Evolutionary conservation across 2,113 vertebrate species (phyloP).

Genomic region (Apteryx owenii): DNA sequence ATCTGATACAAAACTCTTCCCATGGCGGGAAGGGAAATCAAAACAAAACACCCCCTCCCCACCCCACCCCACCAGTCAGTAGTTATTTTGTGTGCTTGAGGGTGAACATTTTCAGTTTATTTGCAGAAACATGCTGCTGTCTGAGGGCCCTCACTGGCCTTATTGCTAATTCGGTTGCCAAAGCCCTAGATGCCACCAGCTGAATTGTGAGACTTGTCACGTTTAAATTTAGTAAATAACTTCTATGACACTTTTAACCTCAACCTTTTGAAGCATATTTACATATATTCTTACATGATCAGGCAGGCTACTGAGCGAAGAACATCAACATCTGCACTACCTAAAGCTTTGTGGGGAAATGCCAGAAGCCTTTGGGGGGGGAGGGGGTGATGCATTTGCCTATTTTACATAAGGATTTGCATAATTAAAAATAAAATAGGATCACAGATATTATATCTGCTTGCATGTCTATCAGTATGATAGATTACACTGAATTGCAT

Average conservation of each 20-base stretch:
- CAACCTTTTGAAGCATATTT: neutral
- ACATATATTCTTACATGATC: constrained; percentile 8
- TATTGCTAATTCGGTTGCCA: constrained; percentile 1
- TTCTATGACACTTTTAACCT: neutral
- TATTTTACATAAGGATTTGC: constrained; percentile 36
- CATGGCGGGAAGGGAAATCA: neutral
- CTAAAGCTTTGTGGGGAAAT: constrained; percentile 41
- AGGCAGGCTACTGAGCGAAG: constrained; percentile 40
- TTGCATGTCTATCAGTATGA: constrained; percentile 46
- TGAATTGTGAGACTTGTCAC: neutral
- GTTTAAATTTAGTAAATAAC: neutral
- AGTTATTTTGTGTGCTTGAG: constrained; percentile 56
- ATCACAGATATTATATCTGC: neutral
- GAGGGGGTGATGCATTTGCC: neutral
- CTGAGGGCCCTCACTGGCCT: neutral
- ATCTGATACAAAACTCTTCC: constrained; percentile 46
- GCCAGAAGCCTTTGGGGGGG: constrained; percentile 14
- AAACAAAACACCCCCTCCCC: constrained; percentile 20
- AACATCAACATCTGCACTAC: constrained; percentile 35
- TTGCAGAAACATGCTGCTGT: neutral
- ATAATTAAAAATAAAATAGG: constrained; percentile 55
- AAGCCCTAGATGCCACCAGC: neutral
- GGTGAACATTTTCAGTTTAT: constrained; percentile 67
- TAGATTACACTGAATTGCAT: constrained; percentile 16
- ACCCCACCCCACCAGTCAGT: neutral